These are phyloP conservation scores for Pseudochromis fuscus DNA, from an alignment of 2,797 vertebrate genomes.

Conservation along the genomic window DNA sequence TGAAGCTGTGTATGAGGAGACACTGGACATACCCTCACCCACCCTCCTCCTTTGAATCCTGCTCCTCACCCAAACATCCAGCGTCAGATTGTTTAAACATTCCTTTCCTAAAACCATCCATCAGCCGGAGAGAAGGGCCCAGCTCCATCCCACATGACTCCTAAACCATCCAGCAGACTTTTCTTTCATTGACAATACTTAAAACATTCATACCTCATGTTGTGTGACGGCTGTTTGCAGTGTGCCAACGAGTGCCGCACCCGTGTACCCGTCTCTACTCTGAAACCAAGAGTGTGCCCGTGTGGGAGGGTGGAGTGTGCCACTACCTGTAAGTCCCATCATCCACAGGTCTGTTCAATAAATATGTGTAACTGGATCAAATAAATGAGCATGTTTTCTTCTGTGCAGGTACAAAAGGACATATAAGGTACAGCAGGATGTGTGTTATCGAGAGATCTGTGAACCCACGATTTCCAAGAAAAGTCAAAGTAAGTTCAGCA, in stretches of 20 bases:
- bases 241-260: slow-evolving; percentile 92
- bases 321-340: slow-evolving; percentile 97
- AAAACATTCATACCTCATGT: slow-evolving; percentile 36
- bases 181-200: slow-evolving; percentile 17
- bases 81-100: slow-evolving; percentile 78
- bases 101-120: slow-evolving; percentile 77
- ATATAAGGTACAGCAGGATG: slow-evolving; percentile 93
- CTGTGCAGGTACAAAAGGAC: slow-evolving; percentile 90
- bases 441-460: slow-evolving; percentile 95
- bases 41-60: slow-evolving; percentile 54
- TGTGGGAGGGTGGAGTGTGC: slow-evolving; percentile 94
- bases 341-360: no score
- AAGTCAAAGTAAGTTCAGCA: slow-evolving; percentile 83
- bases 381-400: slow-evolving; percentile 31
- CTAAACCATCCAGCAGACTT: slow-evolving; percentile 56
- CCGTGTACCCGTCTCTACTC: slow-evolving; percentile 95
- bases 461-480: slow-evolving; percentile 81
- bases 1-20: slow-evolving; percentile 33
- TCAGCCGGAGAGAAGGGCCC: slow-evolving; percentile 58
- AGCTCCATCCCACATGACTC: slow-evolving; percentile 52
- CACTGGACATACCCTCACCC: slow-evolving; percentile 37
- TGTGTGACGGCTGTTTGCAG: slow-evolving; percentile 81
- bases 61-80: slow-evolving; percentile 70
- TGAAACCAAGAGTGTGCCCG: slow-evolving; percentile 93
- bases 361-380: neutral